Conservation (phyloP, 35 echinoderm and acorn worm species). For the Chiridota heheva region DNA sequence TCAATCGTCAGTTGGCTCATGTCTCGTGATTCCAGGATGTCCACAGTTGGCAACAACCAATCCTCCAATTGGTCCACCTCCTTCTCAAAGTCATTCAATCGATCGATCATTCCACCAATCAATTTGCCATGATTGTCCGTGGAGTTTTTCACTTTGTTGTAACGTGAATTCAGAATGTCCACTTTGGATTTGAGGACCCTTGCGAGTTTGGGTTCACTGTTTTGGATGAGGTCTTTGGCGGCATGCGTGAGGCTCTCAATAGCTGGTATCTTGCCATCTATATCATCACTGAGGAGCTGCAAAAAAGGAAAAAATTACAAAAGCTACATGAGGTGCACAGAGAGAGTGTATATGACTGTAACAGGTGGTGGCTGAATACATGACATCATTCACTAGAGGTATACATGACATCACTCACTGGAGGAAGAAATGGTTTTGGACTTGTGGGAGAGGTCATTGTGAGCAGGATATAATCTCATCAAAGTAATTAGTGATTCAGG, state of each 20-base stretch:
- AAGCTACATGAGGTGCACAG: no score
- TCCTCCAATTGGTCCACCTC: slow-evolving; percentile 91
- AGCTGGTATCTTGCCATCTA: slow-evolving; percentile 68
- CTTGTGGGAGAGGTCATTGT: no score
- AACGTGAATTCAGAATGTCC: slow-evolving; percentile 81
- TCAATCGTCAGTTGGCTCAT: slow-evolving; percentile 40
- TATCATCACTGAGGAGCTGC: slow-evolving; percentile 82
- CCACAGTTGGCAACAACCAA: slow-evolving; percentile 83
- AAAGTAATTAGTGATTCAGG: no score
- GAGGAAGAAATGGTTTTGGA: no score
- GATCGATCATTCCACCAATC: slow-evolving; percentile 66
- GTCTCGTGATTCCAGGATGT: slow-evolving; percentile 66
- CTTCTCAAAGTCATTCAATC: slow-evolving; percentile 78
- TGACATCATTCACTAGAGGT: no score
- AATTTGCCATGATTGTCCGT: slow-evolving; percentile 65
- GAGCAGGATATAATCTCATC: no score
- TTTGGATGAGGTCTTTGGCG: slow-evolving; percentile 66
- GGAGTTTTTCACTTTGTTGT: slow-evolving; percentile 43
- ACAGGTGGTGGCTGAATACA: no score
- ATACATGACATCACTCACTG: no score
- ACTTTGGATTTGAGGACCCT: slow-evolving; percentile 69
- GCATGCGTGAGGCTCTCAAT: slow-evolving; percentile 61
- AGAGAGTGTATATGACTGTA: no score
- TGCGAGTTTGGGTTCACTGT: slow-evolving; percentile 78
- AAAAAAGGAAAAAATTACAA: neutral